A percentile compares a stretch with the other conserved stretches of the same genome.
Conservation (phyloP, 2,113 vertebrate species). For the Tylochromis polylepis region DNA sequence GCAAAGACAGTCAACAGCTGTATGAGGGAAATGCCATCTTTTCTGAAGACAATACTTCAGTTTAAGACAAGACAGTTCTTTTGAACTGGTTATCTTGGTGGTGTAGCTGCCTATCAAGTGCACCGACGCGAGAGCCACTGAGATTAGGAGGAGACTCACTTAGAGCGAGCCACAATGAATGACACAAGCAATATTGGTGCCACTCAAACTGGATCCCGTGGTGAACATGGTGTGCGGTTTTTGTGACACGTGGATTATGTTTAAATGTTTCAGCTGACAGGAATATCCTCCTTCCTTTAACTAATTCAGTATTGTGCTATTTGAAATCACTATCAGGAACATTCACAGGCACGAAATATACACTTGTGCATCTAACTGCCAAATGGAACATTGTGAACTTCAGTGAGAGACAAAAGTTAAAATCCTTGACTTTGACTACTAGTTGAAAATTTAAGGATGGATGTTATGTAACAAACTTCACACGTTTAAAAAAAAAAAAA, state of each 20-base stretch:
- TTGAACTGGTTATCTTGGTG: constrained; percentile 16
- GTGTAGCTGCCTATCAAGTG: constrained; percentile 10
- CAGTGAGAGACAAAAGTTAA: background rate
- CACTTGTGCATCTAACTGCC: background rate
- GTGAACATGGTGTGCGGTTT: background rate
- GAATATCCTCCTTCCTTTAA: background rate
- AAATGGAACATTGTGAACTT: background rate
- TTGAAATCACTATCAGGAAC: background rate
- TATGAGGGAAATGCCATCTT: background rate
- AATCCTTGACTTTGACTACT: background rate
- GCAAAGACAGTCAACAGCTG: constrained; percentile 9
- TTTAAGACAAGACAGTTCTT: background rate
- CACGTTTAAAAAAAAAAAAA: background rate
- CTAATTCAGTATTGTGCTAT: background rate
- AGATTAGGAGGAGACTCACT: constrained; percentile 3
- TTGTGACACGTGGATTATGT: background rate
- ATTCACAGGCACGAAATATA: background rate
- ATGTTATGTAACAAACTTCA: background rate
- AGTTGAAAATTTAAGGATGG: background rate
- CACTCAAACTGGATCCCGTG: background rate
- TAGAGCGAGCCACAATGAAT: background rate
- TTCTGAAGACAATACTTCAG: background rate
- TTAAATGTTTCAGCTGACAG: background rate
- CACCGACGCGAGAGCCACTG: background rate
- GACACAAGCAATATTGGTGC: constrained; percentile 4